These are phyloP conservation scores for Cottoperca gobio DNA, from an alignment of 2,797 vertebrate species.

Conservation along the genomic window DNA sequence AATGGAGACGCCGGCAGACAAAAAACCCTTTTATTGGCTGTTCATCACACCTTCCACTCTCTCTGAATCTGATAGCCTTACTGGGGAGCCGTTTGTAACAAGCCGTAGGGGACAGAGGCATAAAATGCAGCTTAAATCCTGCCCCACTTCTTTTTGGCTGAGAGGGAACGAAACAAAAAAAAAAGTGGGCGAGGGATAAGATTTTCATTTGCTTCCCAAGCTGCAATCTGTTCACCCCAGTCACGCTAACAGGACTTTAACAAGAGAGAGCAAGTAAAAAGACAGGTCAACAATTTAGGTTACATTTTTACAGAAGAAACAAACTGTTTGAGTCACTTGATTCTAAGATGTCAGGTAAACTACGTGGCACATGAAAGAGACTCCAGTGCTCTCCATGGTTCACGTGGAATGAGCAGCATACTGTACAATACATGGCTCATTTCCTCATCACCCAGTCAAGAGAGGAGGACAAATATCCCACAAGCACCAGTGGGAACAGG, in stretches of 20 bases:
- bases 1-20: conserved; percentile 79
- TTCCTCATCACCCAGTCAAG: conserved; percentile 13
- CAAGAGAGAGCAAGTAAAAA: not conserved
- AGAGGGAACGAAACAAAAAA: conserved; percentile 12
- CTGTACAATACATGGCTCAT: conserved; percentile 12
- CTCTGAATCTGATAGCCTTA: conserved; percentile 74
- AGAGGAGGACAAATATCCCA: conserved; percentile 3
- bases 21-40: conserved; percentile 77
- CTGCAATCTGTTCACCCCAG: conserved; percentile 11
- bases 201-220: conserved; percentile 20
- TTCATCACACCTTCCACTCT: conserved; percentile 77
- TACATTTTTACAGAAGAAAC: not conserved
- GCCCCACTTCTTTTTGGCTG: conserved; percentile 37
- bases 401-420: conserved; percentile 20
- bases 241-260: not conserved
- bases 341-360: conserved; percentile 11
- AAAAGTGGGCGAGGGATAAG: conserved; percentile 3
- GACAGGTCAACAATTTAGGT: conserved; percentile 2
- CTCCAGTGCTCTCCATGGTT: conserved; percentile 5
- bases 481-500: conserved; percentile 32
- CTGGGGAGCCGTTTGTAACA: conserved; percentile 43
- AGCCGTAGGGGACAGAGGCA: conserved; percentile 27
- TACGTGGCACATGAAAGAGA: not conserved
- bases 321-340: conserved; percentile 1
- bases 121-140: conserved; percentile 61